Evolutionary conservation across 2,113 vertebrate genomes (phyloP).

Genomic region (Podarcis raffonei): DNA sequence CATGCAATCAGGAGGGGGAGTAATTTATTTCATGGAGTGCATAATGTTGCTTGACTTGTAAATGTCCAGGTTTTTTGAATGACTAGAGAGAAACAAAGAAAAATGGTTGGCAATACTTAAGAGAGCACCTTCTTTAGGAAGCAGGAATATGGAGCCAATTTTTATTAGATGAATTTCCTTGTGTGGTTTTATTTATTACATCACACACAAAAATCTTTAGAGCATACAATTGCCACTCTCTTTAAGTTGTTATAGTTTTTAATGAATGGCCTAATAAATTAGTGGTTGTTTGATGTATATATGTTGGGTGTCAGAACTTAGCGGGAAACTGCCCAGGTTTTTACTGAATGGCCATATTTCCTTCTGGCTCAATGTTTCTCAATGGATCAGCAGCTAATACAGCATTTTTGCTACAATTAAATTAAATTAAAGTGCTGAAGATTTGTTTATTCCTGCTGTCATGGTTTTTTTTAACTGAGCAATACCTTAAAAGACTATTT

Average conservation of each 20-base stretch:
- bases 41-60: not conserved
- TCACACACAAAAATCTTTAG: constrained; percentile 40
- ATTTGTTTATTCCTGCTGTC: constrained; percentile 71
- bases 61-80: not conserved
- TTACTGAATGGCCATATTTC: constrained; percentile 71
- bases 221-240: constrained; percentile 50
- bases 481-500: constrained; percentile 70
- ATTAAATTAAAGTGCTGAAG: constrained; percentile 70
- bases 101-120: constrained; percentile 8
- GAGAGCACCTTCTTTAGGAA: not conserved
- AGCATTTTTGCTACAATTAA: constrained; percentile 70
- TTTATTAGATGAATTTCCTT: constrained; percentile 31
- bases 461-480: constrained; percentile 72
- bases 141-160: not conserved
- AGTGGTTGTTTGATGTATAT: constrained; percentile 61
- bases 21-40: not conserved
- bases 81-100: not conserved
- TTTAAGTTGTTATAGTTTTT: constrained; percentile 68
- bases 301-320: constrained; percentile 59
- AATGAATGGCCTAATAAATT: constrained; percentile 71
- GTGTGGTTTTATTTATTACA: constrained; percentile 55
- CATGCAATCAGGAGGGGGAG: not conserved
- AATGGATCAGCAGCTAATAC: constrained; percentile 65
- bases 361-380: constrained; percentile 73
- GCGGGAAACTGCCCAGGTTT: constrained; percentile 64